Evolutionary conservation across 2,797 vertebrate genomes (phyloP).

Genomic region (Chloroceryle inda): DNA sequence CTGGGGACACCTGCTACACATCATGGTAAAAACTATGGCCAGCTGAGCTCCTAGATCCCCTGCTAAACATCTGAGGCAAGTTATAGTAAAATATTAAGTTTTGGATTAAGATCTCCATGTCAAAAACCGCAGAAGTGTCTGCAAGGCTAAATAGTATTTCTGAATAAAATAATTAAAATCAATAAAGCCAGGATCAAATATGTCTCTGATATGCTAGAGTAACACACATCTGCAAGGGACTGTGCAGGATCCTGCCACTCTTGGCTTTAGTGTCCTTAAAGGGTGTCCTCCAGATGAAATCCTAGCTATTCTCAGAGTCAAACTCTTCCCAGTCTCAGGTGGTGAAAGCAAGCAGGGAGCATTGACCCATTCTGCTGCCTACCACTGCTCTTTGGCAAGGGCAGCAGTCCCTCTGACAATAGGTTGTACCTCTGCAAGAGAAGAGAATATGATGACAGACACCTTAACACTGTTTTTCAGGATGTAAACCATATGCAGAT

Average conservation of each 20-base stretch:
- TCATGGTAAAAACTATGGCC: not conserved
- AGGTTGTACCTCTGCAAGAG: not conserved
- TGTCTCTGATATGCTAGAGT: not conserved
- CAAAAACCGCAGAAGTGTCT: not conserved
- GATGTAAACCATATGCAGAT: not conserved
- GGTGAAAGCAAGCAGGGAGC: not conserved
- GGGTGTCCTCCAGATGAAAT: not conserved
- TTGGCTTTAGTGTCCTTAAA: not conserved
- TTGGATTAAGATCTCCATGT: not conserved
- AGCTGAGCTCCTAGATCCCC: not conserved
- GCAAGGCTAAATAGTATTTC: not conserved
- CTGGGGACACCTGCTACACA: not conserved
- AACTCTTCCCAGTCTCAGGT: not conserved
- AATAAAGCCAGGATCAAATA: not conserved
- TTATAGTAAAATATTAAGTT: not conserved
- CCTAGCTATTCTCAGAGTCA: not conserved
- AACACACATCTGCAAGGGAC: not conserved
- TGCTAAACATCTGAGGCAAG: not conserved
- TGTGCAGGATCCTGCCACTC: not conserved
- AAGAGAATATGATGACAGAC: not conserved
- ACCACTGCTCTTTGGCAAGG: fast-evolving
- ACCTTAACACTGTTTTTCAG: not conserved
- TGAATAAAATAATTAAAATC: not conserved
- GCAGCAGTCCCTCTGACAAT: not conserved
- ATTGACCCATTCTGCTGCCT: not conserved